phyloP scores from a whole-genome alignment of 2,888 invertebrate genomes.

The Ariolimax columbianus region DNA sequence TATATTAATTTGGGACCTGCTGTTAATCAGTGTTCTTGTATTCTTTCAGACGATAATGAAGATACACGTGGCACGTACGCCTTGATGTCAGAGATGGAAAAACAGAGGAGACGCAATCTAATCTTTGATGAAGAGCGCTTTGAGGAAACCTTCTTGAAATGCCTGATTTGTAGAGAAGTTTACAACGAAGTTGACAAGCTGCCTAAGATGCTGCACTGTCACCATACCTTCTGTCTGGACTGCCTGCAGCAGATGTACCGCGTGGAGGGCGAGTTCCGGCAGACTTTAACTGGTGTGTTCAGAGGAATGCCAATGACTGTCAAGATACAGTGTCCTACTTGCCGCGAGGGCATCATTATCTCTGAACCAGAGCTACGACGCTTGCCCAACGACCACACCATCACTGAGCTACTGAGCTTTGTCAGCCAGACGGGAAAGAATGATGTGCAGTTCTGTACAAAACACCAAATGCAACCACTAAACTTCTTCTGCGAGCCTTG shows the following conservation, averaged over 20 bases:
- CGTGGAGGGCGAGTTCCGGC: slow-evolving; percentile 73
- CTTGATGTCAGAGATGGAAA: slow-evolving; percentile 50
- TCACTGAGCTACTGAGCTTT: slow-evolving; percentile 68
- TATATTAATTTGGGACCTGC: too few relatives aligned
- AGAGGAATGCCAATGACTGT: slow-evolving; percentile 73
- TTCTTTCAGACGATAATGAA: slow-evolving; percentile 37
- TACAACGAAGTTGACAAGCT: slow-evolving; percentile 76
- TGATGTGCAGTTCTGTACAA: slow-evolving; percentile 70
- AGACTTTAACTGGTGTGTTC: slow-evolving; percentile 71
- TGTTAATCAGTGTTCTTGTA: too few relatives aligned
- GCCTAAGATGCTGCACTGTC: slow-evolving; percentile 78
- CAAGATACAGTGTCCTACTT: slow-evolving; percentile 72
- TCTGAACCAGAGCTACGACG: slow-evolving; percentile 69
- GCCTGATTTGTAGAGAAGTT: slow-evolving; percentile 76
- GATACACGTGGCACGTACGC: slow-evolving; percentile 47
- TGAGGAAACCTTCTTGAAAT: slow-evolving; percentile 74
- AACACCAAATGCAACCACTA: slow-evolving; percentile 73
- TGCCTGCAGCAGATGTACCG: slow-evolving; percentile 76
- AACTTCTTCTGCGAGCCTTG: slow-evolving; percentile 76
- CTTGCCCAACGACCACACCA: slow-evolving; percentile 73
- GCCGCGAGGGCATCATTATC: slow-evolving; percentile 69
- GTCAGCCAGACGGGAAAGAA: slow-evolving; percentile 67
- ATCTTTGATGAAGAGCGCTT: slow-evolving; percentile 74
- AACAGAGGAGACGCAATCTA: slow-evolving; percentile 61
- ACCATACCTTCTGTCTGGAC: slow-evolving; percentile 78